Percentiles rank a stretch among this genome's conserved stretches.
Evolutionary conservation across 1,140 invertebrate species (phyloP).

Genomic region (Oppia nitens): DNA sequence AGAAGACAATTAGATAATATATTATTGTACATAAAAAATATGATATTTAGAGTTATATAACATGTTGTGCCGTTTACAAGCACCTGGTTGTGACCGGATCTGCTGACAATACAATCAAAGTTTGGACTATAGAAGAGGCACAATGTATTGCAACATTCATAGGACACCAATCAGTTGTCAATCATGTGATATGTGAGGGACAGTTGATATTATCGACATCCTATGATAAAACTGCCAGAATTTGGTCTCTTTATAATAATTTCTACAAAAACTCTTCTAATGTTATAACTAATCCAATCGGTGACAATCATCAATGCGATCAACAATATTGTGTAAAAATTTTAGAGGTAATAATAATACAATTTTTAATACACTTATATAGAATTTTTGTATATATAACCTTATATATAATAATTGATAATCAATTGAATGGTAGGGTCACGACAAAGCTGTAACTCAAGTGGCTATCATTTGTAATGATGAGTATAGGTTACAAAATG

Average conservation of each 20-base stretch:
- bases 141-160: constrained; percentile 32
- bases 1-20: no score
- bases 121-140: constrained; percentile 38
- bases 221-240: constrained; percentile 35
- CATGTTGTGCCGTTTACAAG: constrained; percentile 34
- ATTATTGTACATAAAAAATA: no score
- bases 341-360: constrained; percentile 19
- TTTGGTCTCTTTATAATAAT: constrained; percentile 32
- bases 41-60: constrained; percentile 29
- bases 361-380: neutral
- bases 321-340: constrained; percentile 19
- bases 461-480: constrained; percentile 34
- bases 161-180: constrained; percentile 35
- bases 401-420: no score
- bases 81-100: constrained; percentile 36
- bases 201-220: constrained; percentile 38
- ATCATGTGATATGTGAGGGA: constrained; percentile 35
- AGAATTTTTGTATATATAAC: neutral
- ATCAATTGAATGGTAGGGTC: constrained; percentile 31
- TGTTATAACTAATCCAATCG: neutral
- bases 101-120: constrained; percentile 36
- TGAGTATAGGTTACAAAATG: constrained; percentile 25
- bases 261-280: neutral
- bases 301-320: constrained; percentile 11
- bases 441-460: constrained; percentile 36